phyloP scores from a whole-genome alignment of 37 sponge, comb jelly and placozoan species.

The Amphimedon queenslandica region DNA sequence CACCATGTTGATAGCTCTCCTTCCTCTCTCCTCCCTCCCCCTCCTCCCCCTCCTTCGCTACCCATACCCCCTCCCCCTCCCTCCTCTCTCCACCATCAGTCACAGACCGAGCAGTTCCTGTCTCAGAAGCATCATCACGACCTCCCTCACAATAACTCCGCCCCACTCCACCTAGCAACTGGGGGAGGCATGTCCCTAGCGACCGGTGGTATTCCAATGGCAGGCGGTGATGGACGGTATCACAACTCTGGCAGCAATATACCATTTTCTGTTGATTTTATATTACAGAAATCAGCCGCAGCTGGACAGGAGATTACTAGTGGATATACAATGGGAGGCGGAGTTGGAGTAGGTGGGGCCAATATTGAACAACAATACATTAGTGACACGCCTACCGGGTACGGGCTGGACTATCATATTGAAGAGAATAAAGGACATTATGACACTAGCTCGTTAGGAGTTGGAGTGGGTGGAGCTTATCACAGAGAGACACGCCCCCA shows the following conservation, averaged over 20 bases:
- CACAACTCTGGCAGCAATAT: not conserved
- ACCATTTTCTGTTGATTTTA: not conserved
- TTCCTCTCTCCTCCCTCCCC: not conserved
- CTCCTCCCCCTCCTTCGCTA: not conserved
- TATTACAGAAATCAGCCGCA: not conserved
- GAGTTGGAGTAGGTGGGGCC: not conserved
- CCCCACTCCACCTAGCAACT: no score
- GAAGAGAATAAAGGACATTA: no score
- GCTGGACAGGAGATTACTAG: no score
- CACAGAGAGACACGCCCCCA: not conserved
- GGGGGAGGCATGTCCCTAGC: no score
- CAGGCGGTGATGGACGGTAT: no score
- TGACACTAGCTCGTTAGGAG: not conserved
- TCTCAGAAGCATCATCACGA: no score
- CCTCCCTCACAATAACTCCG: no score
- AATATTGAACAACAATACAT: not conserved
- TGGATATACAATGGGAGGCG: no score
- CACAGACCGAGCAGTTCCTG: not conserved
- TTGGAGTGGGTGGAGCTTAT: not conserved
- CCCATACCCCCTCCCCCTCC: not conserved
- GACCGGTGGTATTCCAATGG: no score
- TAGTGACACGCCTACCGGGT: not conserved
- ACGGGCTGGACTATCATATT: not conserved
- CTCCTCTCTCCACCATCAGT: not conserved
- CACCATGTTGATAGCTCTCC: not conserved